Conservation (phyloP, 2,113 vertebrate species). For the Megaceryle torquata region DNA sequence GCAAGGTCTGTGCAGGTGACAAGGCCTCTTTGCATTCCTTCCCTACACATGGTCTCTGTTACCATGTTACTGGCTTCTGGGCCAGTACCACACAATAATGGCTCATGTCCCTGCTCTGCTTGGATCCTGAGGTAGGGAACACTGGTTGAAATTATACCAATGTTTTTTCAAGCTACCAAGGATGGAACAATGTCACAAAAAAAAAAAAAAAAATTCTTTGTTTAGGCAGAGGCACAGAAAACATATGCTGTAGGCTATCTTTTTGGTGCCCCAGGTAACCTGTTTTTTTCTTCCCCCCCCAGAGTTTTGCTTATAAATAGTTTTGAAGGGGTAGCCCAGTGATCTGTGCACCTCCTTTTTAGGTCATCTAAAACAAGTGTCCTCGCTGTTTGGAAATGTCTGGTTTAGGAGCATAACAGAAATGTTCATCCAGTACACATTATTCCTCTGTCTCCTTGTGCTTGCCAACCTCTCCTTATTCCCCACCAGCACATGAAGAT, state of each 20-base stretch:
- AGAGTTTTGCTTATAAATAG: background rate
- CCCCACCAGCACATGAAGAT: background rate
- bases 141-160: background rate
- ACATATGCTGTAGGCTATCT: background rate
- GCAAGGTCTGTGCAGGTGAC: background rate
- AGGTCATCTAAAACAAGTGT: background rate
- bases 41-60: background rate
- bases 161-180: background rate
- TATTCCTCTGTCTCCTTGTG: background rate
- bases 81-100: too few species aligned
- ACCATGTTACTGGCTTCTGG: background rate
- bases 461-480: background rate
- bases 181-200: background rate
- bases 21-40: background rate
- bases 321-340: background rate
- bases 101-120: background rate
- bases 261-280: background rate
- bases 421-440: background rate
- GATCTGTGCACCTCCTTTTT: background rate
- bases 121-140: background rate
- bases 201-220: fast-evolving
- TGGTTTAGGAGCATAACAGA: background rate
- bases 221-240: background rate
- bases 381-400: background rate
- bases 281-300: too few species aligned